Evolutionary conservation across 2,797 vertebrate species (phyloP), one percentile per base, ranked within the genome.

Genomic region (Spinibarbus caldwelli): DNA sequence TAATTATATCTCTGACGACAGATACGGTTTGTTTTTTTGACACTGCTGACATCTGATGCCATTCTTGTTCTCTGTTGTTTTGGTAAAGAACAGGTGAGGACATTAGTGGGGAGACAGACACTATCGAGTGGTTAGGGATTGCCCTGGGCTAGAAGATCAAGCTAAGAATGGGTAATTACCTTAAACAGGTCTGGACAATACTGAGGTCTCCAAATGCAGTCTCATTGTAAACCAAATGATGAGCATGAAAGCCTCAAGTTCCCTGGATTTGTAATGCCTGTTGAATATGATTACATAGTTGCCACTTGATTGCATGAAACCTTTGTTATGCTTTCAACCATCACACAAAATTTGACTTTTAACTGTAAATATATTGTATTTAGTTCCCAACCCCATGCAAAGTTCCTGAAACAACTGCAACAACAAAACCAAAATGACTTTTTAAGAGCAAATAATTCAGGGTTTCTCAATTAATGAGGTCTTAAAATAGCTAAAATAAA

Each of bases 11-110:
- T 85, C 34, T 47, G 54, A 77, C 5, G n/a, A 54, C 21, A 43
- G 41, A 87, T 31, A 17, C 21, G 47, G 47, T 77, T 52, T 73
- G 81, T 34, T 84, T 68, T 84, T 86, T 12, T 72, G 89, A 82
- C 84, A 86, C 15, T 1, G 19, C 29, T 66, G 85, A 86, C 88
- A 92, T 87, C 88, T 91, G 87, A 85, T 89, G 87, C 89, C 89
- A 86, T 82, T 59, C 76, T 86, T 49, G 86, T 45, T 66, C 57
- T 86, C 54, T 62, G 73, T 64, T 84, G 84, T 87, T 86, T 87
- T 88, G 78, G 75, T 88, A 89, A 90, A 83, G 54, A 83, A 85
- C 90, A 92, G 91, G 86, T 92, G 87, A 87, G 64, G 78, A 76
- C 36, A 57, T 82, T 75, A 78, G 70, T 67, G 45, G 23, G 76